These are phyloP conservation scores for Harlomillsia oculata DNA, from an alignment of 1,140 invertebrate genomes.

Conservation along the genomic window DNA sequence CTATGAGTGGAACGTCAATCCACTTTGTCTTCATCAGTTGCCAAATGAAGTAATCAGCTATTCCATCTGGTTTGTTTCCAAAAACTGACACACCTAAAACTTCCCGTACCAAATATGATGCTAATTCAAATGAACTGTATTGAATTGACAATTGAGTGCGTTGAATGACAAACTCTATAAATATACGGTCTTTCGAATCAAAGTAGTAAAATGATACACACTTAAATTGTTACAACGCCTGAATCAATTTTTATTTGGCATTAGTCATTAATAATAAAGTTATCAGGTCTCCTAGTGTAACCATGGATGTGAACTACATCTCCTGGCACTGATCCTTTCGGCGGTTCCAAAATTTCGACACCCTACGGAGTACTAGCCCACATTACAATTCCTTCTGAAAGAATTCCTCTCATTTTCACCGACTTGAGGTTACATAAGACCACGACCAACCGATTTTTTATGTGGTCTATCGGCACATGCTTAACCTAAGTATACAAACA, in stretches of 20 bases:
- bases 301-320: constrained; percentile 66
- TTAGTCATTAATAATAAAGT: too few species aligned
- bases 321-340: constrained; percentile 56
- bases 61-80: neutral
- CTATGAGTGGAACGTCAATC: too few species aligned
- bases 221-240: too few species aligned
- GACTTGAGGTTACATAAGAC: constrained; percentile 82
- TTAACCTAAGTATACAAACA: constrained; percentile 60
- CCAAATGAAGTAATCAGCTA: too few species aligned
- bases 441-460: constrained; percentile 65
- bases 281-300: constrained; percentile 65
- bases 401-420: constrained; percentile 73
- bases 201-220: too few species aligned
- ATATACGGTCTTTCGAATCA: too few species aligned
- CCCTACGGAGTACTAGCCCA: constrained; percentile 70
- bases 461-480: constrained; percentile 69
- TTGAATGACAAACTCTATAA: neutral
- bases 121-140: neutral
- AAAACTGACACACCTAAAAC: neutral
- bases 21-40: too few species aligned
- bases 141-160: neutral
- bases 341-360: constrained; percentile 70
- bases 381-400: constrained; percentile 85
- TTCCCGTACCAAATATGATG: neutral
- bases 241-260: too few species aligned